These are phyloP conservation scores for Leptodactylus fuscus DNA, from an alignment of 2,113 vertebrate genomes.

Conservation along the genomic window DNA sequence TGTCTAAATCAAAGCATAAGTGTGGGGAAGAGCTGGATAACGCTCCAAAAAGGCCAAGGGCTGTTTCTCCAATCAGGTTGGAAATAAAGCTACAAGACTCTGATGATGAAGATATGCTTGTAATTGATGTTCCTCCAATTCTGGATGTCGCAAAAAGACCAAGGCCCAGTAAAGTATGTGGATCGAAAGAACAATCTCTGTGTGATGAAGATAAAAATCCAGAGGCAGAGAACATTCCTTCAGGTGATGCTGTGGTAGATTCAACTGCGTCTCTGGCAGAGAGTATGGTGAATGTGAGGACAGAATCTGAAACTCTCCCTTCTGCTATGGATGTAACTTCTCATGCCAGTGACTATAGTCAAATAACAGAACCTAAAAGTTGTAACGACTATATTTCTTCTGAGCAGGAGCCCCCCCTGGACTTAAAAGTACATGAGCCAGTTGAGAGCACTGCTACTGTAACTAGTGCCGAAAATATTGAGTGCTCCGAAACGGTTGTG, in stretches of 20 bases:
- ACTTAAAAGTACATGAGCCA: background rate
- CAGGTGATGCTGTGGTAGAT: background rate
- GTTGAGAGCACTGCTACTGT: background rate
- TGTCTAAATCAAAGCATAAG: background rate
- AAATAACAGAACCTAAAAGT: background rate
- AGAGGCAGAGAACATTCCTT: fast-evolving
- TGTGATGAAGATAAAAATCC: background rate
- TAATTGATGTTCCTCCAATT: conserved; percentile 72
- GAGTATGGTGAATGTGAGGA: background rate
- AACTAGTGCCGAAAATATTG: background rate
- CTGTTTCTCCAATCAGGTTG: conserved; percentile 50
- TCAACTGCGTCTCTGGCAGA: background rate
- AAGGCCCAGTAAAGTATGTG: conserved; percentile 46
- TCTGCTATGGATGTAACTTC: background rate
- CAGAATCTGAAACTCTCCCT: background rate
- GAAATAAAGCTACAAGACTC: conserved; percentile 67
- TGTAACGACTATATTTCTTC: background rate
- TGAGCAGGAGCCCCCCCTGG: background rate
- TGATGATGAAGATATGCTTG: conserved; percentile 72
- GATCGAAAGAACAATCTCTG: background rate
- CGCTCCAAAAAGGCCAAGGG: conserved; percentile 43
- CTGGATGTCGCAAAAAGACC: conserved; percentile 61
- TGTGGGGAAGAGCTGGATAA: fast-evolving
- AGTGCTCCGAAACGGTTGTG: background rate
- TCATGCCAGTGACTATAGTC: background rate